phyloP scores from a whole-genome alignment of 2,888 invertebrate species.

The Habrosyne pyritoides region DNA sequence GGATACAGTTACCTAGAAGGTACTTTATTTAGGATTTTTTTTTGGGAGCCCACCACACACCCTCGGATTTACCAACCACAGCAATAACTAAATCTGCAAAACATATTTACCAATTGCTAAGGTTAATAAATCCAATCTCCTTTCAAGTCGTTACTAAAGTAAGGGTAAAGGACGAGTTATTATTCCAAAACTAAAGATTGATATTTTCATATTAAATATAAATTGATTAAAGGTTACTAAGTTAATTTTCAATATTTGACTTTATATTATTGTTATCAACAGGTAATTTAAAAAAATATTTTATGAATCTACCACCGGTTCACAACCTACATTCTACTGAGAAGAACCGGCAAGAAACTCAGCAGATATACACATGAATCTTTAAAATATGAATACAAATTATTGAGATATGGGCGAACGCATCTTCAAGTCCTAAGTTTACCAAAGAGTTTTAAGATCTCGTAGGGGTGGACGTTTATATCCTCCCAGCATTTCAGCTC shows the following conservation, averaged over 20 bases:
- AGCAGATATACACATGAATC: conserved; percentile 38
- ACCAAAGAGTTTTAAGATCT: too few relatives aligned
- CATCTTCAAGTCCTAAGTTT: too few relatives aligned
- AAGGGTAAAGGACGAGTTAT: conserved; percentile 6
- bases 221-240: conserved; percentile 6
- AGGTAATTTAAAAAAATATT: too few relatives aligned
- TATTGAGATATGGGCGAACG: too few relatives aligned
- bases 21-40: conserved; percentile 2
- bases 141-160: background rate
- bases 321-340: conserved; percentile 68
- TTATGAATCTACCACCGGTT: conserved; percentile 57
- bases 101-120: background rate
- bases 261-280: too few relatives aligned
- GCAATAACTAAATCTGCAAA: background rate
- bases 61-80: conserved; percentile 3
- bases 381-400: background rate
- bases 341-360: conserved; percentile 81
- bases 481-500: too few relatives aligned
- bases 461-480: too few relatives aligned
- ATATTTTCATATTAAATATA: conserved; percentile 3
- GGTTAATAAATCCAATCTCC: conserved; percentile 10
- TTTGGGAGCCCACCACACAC: conserved; percentile 4
- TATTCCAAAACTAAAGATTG: conserved; percentile 7
- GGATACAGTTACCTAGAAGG: background rate
- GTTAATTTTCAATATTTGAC: too few relatives aligned